These are phyloP conservation scores for Acanthurus tractus DNA, from an alignment of 2,797 vertebrate species.

Conservation along the genomic window DNA sequence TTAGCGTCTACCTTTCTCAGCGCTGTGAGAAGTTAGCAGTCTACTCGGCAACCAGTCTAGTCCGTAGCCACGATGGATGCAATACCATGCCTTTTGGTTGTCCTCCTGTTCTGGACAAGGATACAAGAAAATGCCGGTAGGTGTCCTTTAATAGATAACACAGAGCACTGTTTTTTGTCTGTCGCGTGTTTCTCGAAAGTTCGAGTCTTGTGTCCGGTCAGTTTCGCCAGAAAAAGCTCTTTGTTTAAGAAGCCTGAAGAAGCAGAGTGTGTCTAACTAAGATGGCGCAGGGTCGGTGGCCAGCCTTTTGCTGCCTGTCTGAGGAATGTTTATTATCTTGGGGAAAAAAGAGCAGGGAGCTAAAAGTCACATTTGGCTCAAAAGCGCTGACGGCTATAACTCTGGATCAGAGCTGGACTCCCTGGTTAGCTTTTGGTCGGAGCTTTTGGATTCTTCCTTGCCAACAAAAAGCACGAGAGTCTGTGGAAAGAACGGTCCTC, in stretches of 20 bases:
- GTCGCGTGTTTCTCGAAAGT: slow-evolving; percentile 17
- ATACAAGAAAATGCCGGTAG: slow-evolving; percentile 80
- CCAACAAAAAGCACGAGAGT: slow-evolving; percentile 29
- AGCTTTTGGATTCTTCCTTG: slow-evolving; percentile 26
- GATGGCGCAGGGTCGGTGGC: slow-evolving; percentile 88
- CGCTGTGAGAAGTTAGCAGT: slow-evolving; percentile 77
- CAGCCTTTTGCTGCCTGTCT: slow-evolving; percentile 77
- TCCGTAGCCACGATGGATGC: slow-evolving; percentile 84
- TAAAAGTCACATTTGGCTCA: slow-evolving; percentile 56
- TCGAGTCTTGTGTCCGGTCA: neutral
- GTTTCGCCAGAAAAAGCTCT: slow-evolving; percentile 69
- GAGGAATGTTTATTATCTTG: slow-evolving; percentile 82
- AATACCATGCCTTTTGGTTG: slow-evolving; percentile 73
- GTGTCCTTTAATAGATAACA: neutral
- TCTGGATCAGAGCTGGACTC: slow-evolving; percentile 1
- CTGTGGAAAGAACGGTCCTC: slow-evolving; percentile 17
- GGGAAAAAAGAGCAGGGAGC: slow-evolving; percentile 24
- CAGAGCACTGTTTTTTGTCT: neutral
- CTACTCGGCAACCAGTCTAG: slow-evolving; percentile 71
- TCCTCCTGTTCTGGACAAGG: slow-evolving; percentile 79
- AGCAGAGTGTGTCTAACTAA: slow-evolving; percentile 82
- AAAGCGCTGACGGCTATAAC: slow-evolving; percentile 4
- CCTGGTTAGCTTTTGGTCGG: neutral
- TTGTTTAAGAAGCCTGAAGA: slow-evolving; percentile 84
- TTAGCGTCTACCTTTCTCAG: slow-evolving; percentile 46